Evolutionary conservation across 2,113 vertebrate species (phyloP), one percentile per base, ranked within the genome.

Genomic region (Thalassoma bifasciatum): DNA sequence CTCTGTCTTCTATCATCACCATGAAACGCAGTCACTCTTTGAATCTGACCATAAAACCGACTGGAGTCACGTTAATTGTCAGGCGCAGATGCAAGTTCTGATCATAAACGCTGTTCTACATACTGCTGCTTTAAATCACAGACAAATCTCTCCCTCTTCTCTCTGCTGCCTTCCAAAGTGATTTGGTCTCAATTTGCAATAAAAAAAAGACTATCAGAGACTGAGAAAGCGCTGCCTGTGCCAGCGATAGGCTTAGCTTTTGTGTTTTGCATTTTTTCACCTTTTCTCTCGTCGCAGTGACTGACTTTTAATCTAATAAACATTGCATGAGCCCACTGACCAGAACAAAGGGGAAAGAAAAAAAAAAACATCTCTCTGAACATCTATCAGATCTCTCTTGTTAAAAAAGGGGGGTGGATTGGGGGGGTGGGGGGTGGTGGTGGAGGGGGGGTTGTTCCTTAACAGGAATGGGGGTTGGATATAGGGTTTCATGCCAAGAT

Each of bases 241-340:
- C 23, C 57, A 14, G 66, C 36, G 70, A 79, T 63, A 57, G 53
- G 73, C 77, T 85, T 81, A 77, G 73, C 86, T 79, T 89, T 84
- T 89, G 81, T 91, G 84, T 93, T 93, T 91, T 85, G 83, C 83
- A 85, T 83, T 86, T 86, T 79, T 82, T 66, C 75, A 75, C 87
- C 78, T 86, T 88, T 89, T 79, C 63, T 64, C 78, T 79, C 76
- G 85, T 91, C 81, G 81, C 89, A 89, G 88, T 91, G 86, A 91
- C 79, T 93, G 89, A 85, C 86, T 92, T 94, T 93, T 91, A 91
- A 93, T 93, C 88, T 92, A 88, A 91, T 91, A 93, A 91, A 92
- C 90, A 89, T 91, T 83, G 89, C 89, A 89, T 82, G 82, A 88
- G 87, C 75, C 86, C 73, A 87, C 64, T 86, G 85, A 92, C 90